Percentiles rank a stretch among this genome's conserved stretches.
Conservation (phyloP, 2,888 invertebrate genomes). For the Acanthoscelides obtectus region DNA sequence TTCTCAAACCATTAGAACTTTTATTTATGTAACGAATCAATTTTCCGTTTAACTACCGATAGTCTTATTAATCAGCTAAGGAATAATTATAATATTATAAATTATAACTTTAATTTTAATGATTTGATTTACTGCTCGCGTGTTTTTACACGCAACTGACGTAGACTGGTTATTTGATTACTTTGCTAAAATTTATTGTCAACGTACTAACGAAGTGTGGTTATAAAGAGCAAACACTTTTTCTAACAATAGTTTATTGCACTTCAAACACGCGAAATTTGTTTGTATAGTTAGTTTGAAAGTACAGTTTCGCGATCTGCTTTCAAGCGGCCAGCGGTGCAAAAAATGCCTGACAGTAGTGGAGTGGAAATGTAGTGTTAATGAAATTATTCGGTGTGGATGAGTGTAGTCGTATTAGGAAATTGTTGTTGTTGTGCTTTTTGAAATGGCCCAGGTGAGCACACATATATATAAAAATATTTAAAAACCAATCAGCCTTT, state of each 20-base stretch:
- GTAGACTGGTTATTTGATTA: neutral
- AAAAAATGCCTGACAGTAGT: conserved; percentile 3
- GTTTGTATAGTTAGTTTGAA: conserved; percentile 8
- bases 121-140: neutral
- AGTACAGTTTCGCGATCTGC: conserved; percentile 16
- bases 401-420: neutral
- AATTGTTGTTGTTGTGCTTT: neutral
- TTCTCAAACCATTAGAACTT: too few species aligned
- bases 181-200: neutral
- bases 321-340: conserved; percentile 5
- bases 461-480: too few species aligned
- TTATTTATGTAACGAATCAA: too few species aligned
- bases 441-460: neutral
- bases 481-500: too few species aligned
- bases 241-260: conserved; percentile 32
- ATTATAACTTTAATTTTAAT: too few species aligned
- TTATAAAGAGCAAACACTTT: conserved; percentile 16
- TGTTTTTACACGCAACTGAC: neutral
- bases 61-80: too few species aligned
- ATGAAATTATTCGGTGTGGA: conserved; percentile 5
- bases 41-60: too few species aligned
- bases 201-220: neutral
- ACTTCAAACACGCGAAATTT: conserved; percentile 24
- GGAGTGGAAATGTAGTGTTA: conserved; percentile 7
- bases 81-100: too few species aligned